Percentiles rank a stretch among this genome's conserved stretches.
Conservation (phyloP, 2,113 vertebrate genomes). For the Sus scrofa region DNA sequence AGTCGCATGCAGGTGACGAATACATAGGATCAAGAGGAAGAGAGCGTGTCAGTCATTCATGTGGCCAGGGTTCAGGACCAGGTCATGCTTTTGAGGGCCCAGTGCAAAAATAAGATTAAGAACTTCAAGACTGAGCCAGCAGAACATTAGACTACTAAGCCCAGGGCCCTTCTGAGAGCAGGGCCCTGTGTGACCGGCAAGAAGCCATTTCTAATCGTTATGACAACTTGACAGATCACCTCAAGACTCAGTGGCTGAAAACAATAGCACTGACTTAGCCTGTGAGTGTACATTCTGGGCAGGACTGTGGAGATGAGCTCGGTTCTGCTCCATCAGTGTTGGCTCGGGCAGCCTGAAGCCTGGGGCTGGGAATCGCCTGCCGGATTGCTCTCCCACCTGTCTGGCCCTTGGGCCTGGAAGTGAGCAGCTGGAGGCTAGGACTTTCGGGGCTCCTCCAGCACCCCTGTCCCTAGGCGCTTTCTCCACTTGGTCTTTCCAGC, state of each 20-base stretch:
- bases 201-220: neutral
- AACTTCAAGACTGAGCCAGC: neutral
- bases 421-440: neutral
- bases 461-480: neutral
- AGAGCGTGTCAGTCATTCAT: neutral
- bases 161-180: neutral
- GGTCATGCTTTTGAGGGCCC: neutral
- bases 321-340: neutral
- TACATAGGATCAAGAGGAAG: neutral
- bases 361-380: neutral
- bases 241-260: neutral
- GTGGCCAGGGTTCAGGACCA: neutral
- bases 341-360: neutral
- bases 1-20: neutral
- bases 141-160: neutral
- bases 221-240: neutral
- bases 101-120: neutral
- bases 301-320: neutral
- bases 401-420: neutral
- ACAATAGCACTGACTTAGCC: neutral
- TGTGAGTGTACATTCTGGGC: neutral
- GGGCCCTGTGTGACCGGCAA: neutral
- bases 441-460: neutral
- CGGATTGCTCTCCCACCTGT: neutral
- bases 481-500: neutral